Conservation (phyloP, 2,888 invertebrate genomes). For the Pseudococcus longispinus region DNA sequence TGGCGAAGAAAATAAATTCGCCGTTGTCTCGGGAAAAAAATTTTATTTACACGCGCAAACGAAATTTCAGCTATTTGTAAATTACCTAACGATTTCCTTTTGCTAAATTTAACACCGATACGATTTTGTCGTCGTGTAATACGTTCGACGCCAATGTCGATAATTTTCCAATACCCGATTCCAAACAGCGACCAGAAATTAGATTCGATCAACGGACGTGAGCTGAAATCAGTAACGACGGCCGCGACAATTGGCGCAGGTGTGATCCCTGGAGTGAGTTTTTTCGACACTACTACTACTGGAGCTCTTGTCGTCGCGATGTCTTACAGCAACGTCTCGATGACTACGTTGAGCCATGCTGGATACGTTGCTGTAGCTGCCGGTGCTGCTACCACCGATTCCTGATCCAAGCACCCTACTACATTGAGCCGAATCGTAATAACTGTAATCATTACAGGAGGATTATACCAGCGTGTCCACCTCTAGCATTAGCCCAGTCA, state of each 20-base stretch:
- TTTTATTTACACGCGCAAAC: neutral
- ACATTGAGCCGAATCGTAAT: neutral
- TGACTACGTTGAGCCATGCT: neutral
- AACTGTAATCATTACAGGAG: neutral
- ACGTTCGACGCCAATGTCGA: neutral
- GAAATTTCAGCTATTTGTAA: neutral
- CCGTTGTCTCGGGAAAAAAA: neutral
- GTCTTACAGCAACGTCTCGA: neutral
- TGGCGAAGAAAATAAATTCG: neutral
- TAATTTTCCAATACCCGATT: neutral
- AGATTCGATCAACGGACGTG: neutral
- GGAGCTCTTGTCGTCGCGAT: neutral
- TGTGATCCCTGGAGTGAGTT: neutral
- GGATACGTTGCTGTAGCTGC: neutral
- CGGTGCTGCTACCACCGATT: neutral
- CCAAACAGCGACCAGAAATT: too few relatives aligned
- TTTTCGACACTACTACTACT: neutral
- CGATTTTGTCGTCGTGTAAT: neutral
- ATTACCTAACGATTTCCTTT: neutral
- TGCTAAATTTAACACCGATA: neutral
- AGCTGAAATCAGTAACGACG: neutral
- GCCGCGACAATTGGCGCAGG: neutral
- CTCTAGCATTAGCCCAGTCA: too few relatives aligned
- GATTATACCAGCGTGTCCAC: neutral
- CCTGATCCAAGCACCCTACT: neutral